Evolutionary conservation across 2,113 vertebrate species (phyloP).

Genomic region (Phycodurus eques): DNA sequence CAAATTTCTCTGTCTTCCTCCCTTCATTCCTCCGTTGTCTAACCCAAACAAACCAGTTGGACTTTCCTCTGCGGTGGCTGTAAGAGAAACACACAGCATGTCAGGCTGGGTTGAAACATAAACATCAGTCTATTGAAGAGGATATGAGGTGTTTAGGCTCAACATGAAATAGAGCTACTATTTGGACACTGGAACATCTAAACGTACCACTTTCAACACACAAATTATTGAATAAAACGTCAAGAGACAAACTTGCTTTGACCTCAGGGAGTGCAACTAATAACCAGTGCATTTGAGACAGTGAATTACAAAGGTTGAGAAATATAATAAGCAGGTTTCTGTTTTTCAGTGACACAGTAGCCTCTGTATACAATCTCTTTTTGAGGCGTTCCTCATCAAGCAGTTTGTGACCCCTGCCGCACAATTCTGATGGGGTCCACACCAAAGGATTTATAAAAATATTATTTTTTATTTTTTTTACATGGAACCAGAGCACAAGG

Average conservation of each 20-base stretch:
- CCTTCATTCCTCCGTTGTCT: constrained; percentile 55
- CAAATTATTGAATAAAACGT: background rate
- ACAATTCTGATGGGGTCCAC: constrained; percentile 39
- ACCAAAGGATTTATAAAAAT: constrained; percentile 56
- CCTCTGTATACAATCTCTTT: background rate
- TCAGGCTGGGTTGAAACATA: constrained; percentile 57
- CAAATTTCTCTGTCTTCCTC: constrained; percentile 38
- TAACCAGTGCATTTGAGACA: background rate
- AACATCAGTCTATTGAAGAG: constrained; percentile 59
- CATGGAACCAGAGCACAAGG: constrained; percentile 41
- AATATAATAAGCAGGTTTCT: constrained; percentile 17
- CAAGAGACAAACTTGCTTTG: background rate
- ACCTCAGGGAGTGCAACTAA: background rate
- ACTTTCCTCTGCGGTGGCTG: constrained; percentile 58
- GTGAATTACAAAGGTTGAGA: background rate
- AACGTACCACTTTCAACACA: constrained; percentile 1
- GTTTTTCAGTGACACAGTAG: constrained; percentile 36
- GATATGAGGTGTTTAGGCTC: constrained; percentile 35
- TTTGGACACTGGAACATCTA: constrained; percentile 15
- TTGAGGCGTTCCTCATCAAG: constrained; percentile 51
- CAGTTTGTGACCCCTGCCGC: constrained; percentile 55
- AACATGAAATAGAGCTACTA: constrained; percentile 28
- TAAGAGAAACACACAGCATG: constrained; percentile 61
- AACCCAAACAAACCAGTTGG: constrained; percentile 68
- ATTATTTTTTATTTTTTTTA: constrained; percentile 52